phyloP scores from a whole-genome alignment of 92 coral and sea anemone species.

The Parazoanthus swiftii region DNA sequence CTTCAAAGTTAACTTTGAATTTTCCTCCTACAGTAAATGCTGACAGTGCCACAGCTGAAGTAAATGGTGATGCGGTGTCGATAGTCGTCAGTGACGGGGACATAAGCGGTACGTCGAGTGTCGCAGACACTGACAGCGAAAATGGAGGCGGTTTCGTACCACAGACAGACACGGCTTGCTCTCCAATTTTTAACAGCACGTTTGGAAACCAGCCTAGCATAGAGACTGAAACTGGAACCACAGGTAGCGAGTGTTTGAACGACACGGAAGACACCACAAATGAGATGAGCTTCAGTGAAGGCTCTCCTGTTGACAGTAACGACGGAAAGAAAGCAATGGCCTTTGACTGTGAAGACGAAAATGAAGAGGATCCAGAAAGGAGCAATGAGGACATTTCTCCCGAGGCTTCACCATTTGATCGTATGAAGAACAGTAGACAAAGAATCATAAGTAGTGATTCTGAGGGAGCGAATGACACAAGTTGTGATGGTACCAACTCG shows the following conservation, averaged over 20 bases:
- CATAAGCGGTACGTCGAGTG: not conserved
- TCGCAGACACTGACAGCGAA: not conserved
- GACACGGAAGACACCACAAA: not conserved
- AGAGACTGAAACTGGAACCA: not conserved
- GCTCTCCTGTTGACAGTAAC: not conserved
- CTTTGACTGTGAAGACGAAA: not conserved
- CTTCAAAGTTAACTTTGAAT: not conserved
- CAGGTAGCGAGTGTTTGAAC: not conserved
- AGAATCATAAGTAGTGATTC: constrained; percentile 32
- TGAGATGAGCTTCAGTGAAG: not conserved
- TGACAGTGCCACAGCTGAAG: not conserved
- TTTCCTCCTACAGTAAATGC: not conserved
- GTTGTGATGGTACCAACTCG: not conserved
- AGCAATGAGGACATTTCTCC: not conserved
- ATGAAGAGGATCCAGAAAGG: not conserved
- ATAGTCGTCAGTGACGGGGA: not conserved
- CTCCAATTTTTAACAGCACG: not conserved
- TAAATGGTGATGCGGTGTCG: not conserved
- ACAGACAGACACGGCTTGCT: constrained; percentile 11
- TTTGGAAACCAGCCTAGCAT: not conserved
- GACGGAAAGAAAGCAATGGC: not conserved
- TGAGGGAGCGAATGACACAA: not conserved
- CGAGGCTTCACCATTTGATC: not conserved
- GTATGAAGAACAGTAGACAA: not conserved
- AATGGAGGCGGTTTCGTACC: not conserved